phyloP scores from a whole-genome alignment of 2,797 vertebrate genomes.

The Paedocypris micromegethes region DNA sequence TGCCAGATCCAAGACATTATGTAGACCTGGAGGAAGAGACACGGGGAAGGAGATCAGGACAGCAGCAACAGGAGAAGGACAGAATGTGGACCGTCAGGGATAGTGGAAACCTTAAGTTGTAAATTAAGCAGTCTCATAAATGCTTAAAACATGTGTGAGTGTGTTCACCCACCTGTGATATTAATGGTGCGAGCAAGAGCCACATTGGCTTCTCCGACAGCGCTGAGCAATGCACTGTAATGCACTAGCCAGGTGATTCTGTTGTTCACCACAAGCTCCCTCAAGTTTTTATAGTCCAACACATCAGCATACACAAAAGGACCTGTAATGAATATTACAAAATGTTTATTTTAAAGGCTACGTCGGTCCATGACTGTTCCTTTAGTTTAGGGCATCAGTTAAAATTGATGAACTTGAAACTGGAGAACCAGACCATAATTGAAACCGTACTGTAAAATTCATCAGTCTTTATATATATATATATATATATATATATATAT shows the following conservation, averaged over 20 bases:
- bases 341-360: too few relatives aligned
- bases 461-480: background rate
- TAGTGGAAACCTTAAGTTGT: conserved; percentile 9
- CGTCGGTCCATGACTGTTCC: too few relatives aligned
- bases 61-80: conserved; percentile 9
- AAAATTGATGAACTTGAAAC: background rate
- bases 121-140: conserved; percentile 13
- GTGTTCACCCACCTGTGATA: conserved; percentile 64
- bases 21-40: conserved; percentile 59
- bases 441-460: background rate
- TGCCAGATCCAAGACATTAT: conserved; percentile 75
- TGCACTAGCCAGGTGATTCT: conserved; percentile 72
- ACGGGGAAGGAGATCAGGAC: background rate
- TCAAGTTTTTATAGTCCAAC: conserved; percentile 71
- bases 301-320: conserved; percentile 75
- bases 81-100: conserved; percentile 14
- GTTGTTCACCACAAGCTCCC: conserved; percentile 71
- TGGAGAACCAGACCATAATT: background rate
- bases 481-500: background rate
- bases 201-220: conserved; percentile 70
- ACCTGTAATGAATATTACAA: conserved; percentile 50
- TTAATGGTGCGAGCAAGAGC: conserved; percentile 73
- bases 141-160: conserved; percentile 8
- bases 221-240: conserved; percentile 74
- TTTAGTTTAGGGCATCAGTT: too few relatives aligned